Percentiles rank a stretch among this genome's conserved stretches.
phyloP scores from a whole-genome alignment of 92 coral and sea anemone genomes.

The Plumapathes pennacea region DNA sequence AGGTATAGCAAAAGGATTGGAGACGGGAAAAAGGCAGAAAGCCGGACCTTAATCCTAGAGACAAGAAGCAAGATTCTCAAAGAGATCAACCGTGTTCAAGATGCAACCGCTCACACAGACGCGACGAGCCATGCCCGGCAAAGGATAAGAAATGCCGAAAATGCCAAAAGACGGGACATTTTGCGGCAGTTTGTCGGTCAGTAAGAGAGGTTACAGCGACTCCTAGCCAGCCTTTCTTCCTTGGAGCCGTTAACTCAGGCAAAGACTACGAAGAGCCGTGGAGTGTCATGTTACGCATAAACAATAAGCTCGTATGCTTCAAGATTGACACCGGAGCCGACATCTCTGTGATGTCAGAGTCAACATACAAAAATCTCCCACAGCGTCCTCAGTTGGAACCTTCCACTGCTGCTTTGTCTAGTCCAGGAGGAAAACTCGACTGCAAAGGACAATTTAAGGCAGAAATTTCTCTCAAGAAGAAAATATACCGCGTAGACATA shows the following conservation, averaged over 20 bases:
- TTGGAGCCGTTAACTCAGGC: slow-evolving; percentile 26
- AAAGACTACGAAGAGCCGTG: slow-evolving; percentile 26
- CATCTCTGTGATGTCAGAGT: slow-evolving; percentile 30
- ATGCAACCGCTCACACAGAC: slow-evolving; percentile 14
- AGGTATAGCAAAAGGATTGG: slow-evolving; percentile 5
- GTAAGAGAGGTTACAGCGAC: slow-evolving; percentile 34
- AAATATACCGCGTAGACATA: slow-evolving; percentile 1
- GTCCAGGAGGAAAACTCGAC: slow-evolving; percentile 27
- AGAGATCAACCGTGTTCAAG: slow-evolving; percentile 17
- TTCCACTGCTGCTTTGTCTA: slow-evolving; percentile 11
- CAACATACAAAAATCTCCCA: slow-evolving; percentile 21
- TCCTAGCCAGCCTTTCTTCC: slow-evolving; percentile 20
- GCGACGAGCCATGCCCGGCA: slow-evolving; percentile 16
- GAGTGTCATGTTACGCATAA: slow-evolving; percentile 31
- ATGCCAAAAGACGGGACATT: slow-evolving; percentile 37
- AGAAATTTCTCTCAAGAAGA: background rate
- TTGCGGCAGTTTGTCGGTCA: slow-evolving; percentile 43
- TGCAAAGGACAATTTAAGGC: slow-evolving; percentile 21
- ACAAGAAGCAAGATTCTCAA: too few species aligned
- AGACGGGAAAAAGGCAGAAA: background rate
- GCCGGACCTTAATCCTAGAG: slow-evolving; percentile 3
- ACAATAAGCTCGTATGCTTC: slow-evolving; percentile 19
- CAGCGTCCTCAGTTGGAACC: slow-evolving; percentile 24
- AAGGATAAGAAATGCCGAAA: slow-evolving; percentile 35
- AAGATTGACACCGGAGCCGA: slow-evolving; percentile 55